Percentiles rank a stretch among this genome's conserved stretches.
These are phyloP conservation scores for Maccullochella peelii DNA, from an alignment of 2,113 vertebrate species.

Conservation along the genomic window DNA sequence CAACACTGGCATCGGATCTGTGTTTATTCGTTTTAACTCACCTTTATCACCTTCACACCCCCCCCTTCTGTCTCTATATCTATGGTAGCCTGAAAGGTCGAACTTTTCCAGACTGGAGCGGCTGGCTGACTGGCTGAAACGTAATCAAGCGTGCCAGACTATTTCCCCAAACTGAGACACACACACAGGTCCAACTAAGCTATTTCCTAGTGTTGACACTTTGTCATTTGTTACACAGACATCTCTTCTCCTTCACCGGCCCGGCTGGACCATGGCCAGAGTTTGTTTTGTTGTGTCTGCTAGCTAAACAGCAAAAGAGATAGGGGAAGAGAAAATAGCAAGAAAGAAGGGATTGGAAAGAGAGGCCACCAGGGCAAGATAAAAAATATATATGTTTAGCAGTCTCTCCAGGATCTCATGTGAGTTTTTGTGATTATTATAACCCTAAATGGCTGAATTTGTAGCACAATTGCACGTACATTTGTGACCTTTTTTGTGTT, in stretches of 20 bases:
- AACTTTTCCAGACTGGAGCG: conserved; percentile 74
- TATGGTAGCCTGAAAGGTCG: conserved; percentile 78
- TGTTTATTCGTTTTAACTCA: conserved; percentile 52
- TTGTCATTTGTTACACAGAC: conserved; percentile 73
- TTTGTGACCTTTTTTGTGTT: neutral
- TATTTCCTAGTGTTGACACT: conserved; percentile 73
- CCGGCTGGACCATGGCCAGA: conserved; percentile 38
- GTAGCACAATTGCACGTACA: neutral
- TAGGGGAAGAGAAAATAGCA: neutral
- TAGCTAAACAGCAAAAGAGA: conserved; percentile 42
- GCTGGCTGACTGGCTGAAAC: conserved; percentile 63
- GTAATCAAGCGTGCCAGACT: conserved; percentile 79
- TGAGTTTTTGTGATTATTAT: neutral
- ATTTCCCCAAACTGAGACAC: conserved; percentile 71
- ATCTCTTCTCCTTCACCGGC: conserved; percentile 61
- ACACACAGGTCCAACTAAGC: conserved; percentile 40
- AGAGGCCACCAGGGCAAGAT: neutral
- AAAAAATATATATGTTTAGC: neutral
- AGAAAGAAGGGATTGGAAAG: neutral
- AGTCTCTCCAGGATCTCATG: neutral
- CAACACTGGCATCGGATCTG: conserved; percentile 19
- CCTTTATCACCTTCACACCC: conserved; percentile 26
- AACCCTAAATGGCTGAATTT: neutral
- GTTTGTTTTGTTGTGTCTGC: conserved; percentile 48
- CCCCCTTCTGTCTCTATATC: conserved; percentile 38